These are phyloP conservation scores for Acanthornis magna DNA, from an alignment of 2,797 vertebrate genomes.

Conservation along the genomic window DNA sequence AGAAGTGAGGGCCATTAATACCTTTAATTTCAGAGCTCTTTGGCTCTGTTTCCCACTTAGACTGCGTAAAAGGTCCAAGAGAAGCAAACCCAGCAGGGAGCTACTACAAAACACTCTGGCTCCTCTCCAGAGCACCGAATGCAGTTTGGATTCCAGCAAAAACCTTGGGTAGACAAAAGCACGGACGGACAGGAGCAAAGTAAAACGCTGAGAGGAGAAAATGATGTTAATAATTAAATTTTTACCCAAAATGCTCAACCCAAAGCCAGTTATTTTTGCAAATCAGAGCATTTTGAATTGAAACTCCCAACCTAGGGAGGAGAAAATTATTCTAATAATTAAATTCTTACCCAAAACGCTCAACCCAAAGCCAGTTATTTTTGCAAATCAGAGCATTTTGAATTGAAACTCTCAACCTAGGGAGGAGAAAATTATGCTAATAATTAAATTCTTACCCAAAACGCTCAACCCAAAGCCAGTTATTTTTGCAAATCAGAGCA, in stretches of 20 bases:
- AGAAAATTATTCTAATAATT: fast-evolving
- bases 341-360: fast-evolving
- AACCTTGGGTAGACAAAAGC: not conserved
- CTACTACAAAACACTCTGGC: not conserved
- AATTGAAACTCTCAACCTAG: not conserved
- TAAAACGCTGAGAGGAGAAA: not conserved
- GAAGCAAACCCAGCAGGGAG: not conserved
- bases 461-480: not conserved
- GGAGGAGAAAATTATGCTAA: fast-evolving
- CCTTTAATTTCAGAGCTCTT: not conserved
- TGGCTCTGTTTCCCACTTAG: not conserved
- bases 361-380: not conserved
- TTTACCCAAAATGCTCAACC: not conserved
- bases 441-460: fast-evolving
- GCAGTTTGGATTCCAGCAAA: not conserved
- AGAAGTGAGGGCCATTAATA: not conserved
- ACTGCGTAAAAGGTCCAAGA: fast-evolving
- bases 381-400: not conserved
- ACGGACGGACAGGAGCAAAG: fast-evolving
- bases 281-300: not conserved
- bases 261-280: not conserved
- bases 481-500: not conserved
- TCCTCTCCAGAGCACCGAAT: not conserved
- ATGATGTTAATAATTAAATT: fast-evolving
- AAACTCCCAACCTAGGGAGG: not conserved